Conservation (phyloP, 2,888 invertebrate species). For the Andrena minutula region DNA sequence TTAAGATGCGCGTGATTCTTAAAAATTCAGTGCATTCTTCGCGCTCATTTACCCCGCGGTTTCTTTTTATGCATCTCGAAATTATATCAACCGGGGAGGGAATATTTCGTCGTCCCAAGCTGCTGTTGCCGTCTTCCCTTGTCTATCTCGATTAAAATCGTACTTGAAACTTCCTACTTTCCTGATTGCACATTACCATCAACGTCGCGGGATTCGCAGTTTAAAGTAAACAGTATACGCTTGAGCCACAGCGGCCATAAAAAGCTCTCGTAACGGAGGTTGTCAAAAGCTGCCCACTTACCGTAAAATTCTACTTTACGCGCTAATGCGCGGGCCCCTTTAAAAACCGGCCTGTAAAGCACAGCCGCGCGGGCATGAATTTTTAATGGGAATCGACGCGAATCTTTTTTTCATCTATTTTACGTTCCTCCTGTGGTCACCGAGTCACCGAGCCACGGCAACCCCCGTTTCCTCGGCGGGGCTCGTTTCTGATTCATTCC, state of each 20-base stretch:
- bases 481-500: constrained; percentile 67
- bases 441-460: constrained; percentile 30
- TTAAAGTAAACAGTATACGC: constrained; percentile 37
- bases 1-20: no score
- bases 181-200: constrained; percentile 27
- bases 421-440: constrained; percentile 30
- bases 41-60: not conserved
- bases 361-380: constrained; percentile 59
- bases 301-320: constrained; percentile 67
- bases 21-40: no score
- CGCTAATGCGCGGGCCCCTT: constrained; percentile 49
- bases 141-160: constrained; percentile 10
- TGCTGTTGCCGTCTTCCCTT: not conserved
- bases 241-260: constrained; percentile 24
- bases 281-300: constrained; percentile 62
- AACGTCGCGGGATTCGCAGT: constrained; percentile 23
- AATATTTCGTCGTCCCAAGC: not conserved
- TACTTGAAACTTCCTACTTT: constrained; percentile 12
- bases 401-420: constrained; percentile 47
- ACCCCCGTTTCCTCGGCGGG: constrained; percentile 38
- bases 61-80: not conserved
- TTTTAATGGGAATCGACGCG: constrained; percentile 56
- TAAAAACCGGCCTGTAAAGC: constrained; percentile 54
- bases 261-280: constrained; percentile 46
- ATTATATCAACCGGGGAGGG: not conserved